Conservation (phyloP, 2,888 invertebrate species). For the Sarcophaga subvicina region DNA sequence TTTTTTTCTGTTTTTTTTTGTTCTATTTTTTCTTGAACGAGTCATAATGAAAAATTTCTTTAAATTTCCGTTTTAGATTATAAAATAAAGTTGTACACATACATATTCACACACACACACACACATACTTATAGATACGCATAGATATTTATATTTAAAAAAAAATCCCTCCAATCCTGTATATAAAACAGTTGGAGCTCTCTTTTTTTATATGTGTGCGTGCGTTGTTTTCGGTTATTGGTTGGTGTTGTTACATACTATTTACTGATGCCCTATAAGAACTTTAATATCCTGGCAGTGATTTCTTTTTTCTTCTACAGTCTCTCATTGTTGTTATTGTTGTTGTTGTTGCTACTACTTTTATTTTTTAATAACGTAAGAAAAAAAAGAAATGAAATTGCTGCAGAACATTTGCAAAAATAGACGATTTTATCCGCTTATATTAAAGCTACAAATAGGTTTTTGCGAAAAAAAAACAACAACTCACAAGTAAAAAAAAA, state of each 20-base stretch:
- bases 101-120: conserved; percentile 28
- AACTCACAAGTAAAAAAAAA: neutral
- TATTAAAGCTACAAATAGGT: conserved; percentile 63
- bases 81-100: conserved; percentile 45
- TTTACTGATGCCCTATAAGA: conserved; percentile 16
- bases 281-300: conserved; percentile 57
- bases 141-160: neutral
- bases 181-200: conserved; percentile 33
- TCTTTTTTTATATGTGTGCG: conserved; percentile 4
- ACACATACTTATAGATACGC: neutral
- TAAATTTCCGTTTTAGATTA: conserved; percentile 64
- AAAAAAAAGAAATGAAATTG: conserved; percentile 57
- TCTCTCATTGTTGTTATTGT: neutral
- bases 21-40: conserved; percentile 18
- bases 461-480: conserved; percentile 39
- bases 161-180: neutral
- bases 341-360: too few species aligned
- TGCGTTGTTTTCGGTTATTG: neutral
- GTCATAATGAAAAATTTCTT: conserved; percentile 54
- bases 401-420: conserved; percentile 48
- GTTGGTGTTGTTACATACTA: conserved; percentile 4
- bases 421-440: conserved; percentile 23
- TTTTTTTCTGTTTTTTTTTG: neutral
- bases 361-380: conserved; percentile 42
- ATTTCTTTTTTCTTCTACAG: conserved; percentile 25